Percentiles rank a stretch among this genome's conserved stretches.
Conservation (phyloP, 1,140 invertebrate genomes). For the Cydia splendana region DNA sequence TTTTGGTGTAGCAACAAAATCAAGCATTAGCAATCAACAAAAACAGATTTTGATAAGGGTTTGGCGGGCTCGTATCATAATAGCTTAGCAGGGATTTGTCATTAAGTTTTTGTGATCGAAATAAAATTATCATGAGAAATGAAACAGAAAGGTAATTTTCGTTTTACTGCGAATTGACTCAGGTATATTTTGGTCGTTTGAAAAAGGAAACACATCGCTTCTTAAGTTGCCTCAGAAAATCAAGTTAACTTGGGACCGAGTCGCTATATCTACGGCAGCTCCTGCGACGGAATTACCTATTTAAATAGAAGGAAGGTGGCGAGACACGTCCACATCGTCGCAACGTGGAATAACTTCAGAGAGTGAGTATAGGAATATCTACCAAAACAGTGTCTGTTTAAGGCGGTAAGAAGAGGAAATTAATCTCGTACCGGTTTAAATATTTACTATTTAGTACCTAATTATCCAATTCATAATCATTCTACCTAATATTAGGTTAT, state of each 20-base stretch:
- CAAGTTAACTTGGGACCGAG: slow-evolving; percentile 2
- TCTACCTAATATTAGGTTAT: too few relatives aligned
- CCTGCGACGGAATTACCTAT: slow-evolving; percentile 27
- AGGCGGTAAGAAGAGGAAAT: neutral
- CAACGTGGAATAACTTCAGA: slow-evolving; percentile 11
- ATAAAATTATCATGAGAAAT: neutral
- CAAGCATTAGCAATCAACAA: neutral
- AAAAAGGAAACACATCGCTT: neutral
- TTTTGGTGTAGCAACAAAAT: too few relatives aligned
- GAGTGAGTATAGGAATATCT: neutral
- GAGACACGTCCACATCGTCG: slow-evolving; percentile 17
- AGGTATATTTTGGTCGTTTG: neutral
- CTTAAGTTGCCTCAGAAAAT: slow-evolving; percentile 1
- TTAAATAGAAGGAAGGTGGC: slow-evolving; percentile 5
- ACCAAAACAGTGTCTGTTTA: neutral
- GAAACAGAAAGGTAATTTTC: slow-evolving; percentile 1
- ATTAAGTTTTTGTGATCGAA: slow-evolving; percentile 22
- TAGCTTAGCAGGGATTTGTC: slow-evolving; percentile 17
- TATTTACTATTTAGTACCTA: too few relatives aligned
- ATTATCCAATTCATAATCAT: too few relatives aligned
- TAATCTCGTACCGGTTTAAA: neutral
- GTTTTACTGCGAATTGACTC: neutral
- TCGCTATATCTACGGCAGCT: slow-evolving; percentile 17
- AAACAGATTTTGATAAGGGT: slow-evolving; percentile 26
- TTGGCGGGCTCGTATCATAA: neutral